Base-by-base conservation (phyloP, 2,797 vertebrate genomes). In the Phrynocephalus forsythii region DNA sequence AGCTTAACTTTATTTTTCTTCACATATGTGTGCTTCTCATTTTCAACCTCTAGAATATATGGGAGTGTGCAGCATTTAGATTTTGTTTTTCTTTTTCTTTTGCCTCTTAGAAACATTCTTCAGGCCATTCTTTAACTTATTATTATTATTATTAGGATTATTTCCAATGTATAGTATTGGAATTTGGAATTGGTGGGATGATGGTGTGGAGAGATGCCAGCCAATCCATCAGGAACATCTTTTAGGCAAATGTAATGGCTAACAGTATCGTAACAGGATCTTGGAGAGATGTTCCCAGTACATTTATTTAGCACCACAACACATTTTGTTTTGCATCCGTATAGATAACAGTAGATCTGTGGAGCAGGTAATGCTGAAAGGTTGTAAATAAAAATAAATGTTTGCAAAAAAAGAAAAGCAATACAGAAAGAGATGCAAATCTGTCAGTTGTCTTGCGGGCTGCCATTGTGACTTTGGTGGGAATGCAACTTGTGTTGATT, bases 91-190 rank as follows among this genome's bases (percentile, higher is more conserved):
- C 48, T 93, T 72, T 94, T 88, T 92, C 93, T 44, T 93, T 84
- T 84, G 68, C 93, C 93, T 85, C 89, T 87, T 85, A 90, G 81
- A 81, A 88, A 92, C 91, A 76, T 94, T 90, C 93, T 94, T 90
- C 91, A 94, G 95, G 92, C 93, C 92, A 88, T 93, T 94, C 95
- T 93, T 95, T 96, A 97, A 97, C 94, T 96, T 95, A 93, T 95
- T 94, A 90, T 94, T 89, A 69, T 94, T 95, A 93, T 95, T 56
- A 56, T 9, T 56, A 79, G n/a, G 95, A 90, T 93, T 93, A 96
- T 95, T 95, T 95, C 92, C 95, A 92, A 87, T 83, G 52, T 93
- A 92, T 94, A 94, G 63, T 44, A 84, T 94, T 93, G 90, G 38
- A 90, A 94, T 95, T 94, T 94, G 85, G 85, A 89, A 91, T 84